These are phyloP conservation scores for Trachelus troglodyta DNA, from an alignment of 2,888 invertebrate genomes.

Conservation along the genomic window DNA sequence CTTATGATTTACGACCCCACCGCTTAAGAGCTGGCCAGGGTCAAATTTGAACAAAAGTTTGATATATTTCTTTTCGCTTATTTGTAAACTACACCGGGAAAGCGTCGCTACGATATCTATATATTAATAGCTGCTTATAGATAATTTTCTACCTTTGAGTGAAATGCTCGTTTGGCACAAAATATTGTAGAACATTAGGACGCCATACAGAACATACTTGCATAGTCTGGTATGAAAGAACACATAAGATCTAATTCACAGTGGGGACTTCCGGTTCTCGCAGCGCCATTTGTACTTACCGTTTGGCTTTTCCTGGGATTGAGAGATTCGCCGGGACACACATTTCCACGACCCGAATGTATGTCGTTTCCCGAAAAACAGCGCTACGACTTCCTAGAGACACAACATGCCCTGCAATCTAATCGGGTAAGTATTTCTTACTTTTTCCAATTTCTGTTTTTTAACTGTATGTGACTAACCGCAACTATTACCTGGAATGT, in stretches of 20 bases:
- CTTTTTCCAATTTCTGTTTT: background rate
- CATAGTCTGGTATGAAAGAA: background rate
- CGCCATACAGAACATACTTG: too few relatives aligned
- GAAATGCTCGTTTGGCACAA: too few relatives aligned
- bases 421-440: background rate
- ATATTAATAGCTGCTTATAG: too few relatives aligned
- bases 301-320: conserved; percentile 61
- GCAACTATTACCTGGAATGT: too few relatives aligned
- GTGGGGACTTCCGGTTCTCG: conserved; percentile 54
- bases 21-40: too few relatives aligned
- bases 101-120: too few relatives aligned
- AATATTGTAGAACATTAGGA: too few relatives aligned
- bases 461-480: background rate
- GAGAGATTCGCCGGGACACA: conserved; percentile 42
- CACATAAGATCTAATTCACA: conserved; percentile 23
- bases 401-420: conserved; percentile 16
- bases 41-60: too few relatives aligned
- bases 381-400: conserved; percentile 43
- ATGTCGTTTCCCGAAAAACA: conserved; percentile 61
- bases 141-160: too few relatives aligned
- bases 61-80: too few relatives aligned
- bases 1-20: too few relatives aligned
- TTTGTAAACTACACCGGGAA: too few relatives aligned
- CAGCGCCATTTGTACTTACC: conserved; percentile 60
- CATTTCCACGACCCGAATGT: conserved; percentile 47